Evolutionary conservation across 2,113 vertebrate species (phyloP), one percentile per base, ranked within the genome.

Genomic region (Prietella phreatophila): DNA sequence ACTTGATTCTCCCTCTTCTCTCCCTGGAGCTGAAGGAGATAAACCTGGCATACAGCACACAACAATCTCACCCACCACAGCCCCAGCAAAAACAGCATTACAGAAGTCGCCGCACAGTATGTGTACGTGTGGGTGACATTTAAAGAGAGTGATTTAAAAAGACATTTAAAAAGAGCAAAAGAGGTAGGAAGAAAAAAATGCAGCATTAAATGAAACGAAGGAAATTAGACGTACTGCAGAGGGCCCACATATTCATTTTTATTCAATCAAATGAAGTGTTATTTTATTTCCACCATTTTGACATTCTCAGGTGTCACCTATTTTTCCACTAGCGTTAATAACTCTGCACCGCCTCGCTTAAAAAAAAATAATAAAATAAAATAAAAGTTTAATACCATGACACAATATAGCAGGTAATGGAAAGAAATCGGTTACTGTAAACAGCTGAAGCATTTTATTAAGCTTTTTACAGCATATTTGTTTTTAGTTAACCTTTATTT

Each of bases 1-100:
- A 84, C 90, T 76, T 89, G 88, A 71, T 84, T 73, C 36, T 61
- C 39, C 47, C 36, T 36, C 30, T 69, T 82, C 30, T 83, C 85
- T 67, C 30, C 67, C 56, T 81, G 56, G 25, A 84, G 61, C 47
- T 39, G 76, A 58, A 65, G 71, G 85, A 81, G 82, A 78, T 71
- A 79, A 82, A 86, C 53, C 80, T 58, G 83, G 88, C 65, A 88
- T 27, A 53, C 11, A 47, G 14, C 61, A 79, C 55, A 83, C 39
- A 39, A 58, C 55, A 14, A 19, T 65, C 84, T 86, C 63, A 86
- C 81, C 76, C 84, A 76, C 65, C 39, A 85, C 25, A 80, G 36
- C 19, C 79, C 67, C 17, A 25, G 53, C 67, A 81, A 83, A 65
- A 80, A 89, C 86, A 78, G 80, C 58, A 82, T 42, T 42, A 82